Evolutionary conservation across 2,888 invertebrate genomes (phyloP).

Genomic region (Fragum fragum): DNA sequence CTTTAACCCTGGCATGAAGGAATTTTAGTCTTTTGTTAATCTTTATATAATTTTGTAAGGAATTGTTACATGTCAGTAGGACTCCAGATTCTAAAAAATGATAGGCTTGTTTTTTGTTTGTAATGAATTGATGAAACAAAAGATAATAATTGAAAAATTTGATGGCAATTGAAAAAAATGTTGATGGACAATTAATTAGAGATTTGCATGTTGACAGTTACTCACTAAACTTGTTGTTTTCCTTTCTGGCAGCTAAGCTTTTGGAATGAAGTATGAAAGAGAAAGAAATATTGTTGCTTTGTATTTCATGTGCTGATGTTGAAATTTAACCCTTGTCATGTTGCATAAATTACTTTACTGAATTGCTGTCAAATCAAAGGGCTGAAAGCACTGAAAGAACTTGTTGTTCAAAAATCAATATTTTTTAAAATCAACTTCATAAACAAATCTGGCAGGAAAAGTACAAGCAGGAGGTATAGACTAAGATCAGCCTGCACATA

Average conservation of each 20-base stretch:
- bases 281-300: no score
- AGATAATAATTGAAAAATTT: not conserved
- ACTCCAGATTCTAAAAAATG: not conserved
- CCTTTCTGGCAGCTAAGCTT: not conserved
- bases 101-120: not conserved
- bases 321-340: no score
- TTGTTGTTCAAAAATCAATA: no score
- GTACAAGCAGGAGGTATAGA: no score
- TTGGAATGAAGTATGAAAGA: no score
- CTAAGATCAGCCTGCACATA: no score
- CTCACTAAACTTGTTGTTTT: not conserved
- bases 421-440: no score
- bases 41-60: not conserved
- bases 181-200: not conserved
- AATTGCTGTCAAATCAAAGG: no score
- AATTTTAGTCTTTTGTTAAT: not conserved
- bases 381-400: no score
- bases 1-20: conserved; percentile 1
- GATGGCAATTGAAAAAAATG: conserved; percentile 4
- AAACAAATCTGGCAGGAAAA: no score
- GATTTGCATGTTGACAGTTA: not conserved
- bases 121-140: conserved; percentile 9
- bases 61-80: not conserved
- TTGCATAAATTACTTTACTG: no score
- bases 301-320: no score